Evolutionary conservation across 2,888 invertebrate genomes (phyloP).

Genomic region (Chydorus sphaericus): DNA sequence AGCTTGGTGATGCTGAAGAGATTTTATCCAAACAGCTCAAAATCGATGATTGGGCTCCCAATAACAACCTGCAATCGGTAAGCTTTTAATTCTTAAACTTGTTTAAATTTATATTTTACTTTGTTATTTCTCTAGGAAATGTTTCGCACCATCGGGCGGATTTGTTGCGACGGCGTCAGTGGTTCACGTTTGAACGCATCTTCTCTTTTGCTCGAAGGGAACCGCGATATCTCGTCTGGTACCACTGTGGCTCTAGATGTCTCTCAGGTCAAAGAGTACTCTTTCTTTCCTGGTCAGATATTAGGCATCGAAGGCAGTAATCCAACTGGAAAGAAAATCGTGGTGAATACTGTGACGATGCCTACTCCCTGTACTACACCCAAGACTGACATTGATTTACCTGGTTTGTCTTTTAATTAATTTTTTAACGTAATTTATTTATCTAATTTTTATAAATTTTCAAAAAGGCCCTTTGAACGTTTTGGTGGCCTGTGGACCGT

Average conservation of each 20-base stretch:
- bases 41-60: slow-evolving; percentile 2
- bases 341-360: slow-evolving; percentile 33
- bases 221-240: slow-evolving; percentile 32
- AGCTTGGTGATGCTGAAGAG: slow-evolving; percentile 30
- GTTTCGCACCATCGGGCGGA: slow-evolving; percentile 47
- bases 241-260: slow-evolving; percentile 34
- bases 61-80: not conserved
- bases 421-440: too few species aligned
- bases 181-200: slow-evolving; percentile 53
- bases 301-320: slow-evolving; percentile 59
- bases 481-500: slow-evolving; percentile 69
- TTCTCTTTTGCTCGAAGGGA: slow-evolving; percentile 53
- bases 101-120: not conserved
- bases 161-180: slow-evolving; percentile 48
- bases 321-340: slow-evolving; percentile 48
- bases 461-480: slow-evolving; percentile 42
- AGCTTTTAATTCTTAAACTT: not conserved
- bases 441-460: not conserved
- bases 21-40: slow-evolving; percentile 25
- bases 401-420: too few species aligned
- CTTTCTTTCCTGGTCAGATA: slow-evolving; percentile 64
- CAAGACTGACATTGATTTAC: not conserved
- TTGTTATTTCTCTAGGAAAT: slow-evolving; percentile 26
- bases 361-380: not conserved
- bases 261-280: slow-evolving; percentile 39